Conservation (phyloP, 2,888 invertebrate genomes). For the Colostygia pectinataria region DNA sequence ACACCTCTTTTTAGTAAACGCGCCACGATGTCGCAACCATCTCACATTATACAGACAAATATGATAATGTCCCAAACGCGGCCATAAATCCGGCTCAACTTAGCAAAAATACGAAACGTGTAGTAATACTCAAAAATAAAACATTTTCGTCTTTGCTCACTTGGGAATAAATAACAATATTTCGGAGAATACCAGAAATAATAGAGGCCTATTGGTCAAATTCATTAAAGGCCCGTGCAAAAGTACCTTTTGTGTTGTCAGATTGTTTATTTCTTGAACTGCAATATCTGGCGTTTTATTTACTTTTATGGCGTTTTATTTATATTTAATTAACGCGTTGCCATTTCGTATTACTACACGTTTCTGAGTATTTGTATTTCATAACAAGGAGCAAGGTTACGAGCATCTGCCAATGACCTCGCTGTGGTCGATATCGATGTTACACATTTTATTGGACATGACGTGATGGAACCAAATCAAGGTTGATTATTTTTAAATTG, state of each 20-base stretch:
- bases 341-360: slow-evolving; percentile 2
- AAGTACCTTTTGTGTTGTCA: no score
- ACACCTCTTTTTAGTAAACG: slow-evolving; percentile 19
- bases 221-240: no score
- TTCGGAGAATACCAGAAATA: no score
- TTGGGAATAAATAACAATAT: no score
- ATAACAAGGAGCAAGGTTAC: slow-evolving; percentile 30
- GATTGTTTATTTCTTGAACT: no score
- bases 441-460: neutral
- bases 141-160: no score
- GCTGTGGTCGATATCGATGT: slow-evolving; percentile 2
- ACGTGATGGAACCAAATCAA: slow-evolving; percentile 1
- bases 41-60: slow-evolving; percentile 27
- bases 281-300: no score
- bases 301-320: no score
- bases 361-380: slow-evolving; percentile 13
- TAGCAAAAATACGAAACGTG: slow-evolving; percentile 6
- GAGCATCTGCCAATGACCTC: slow-evolving; percentile 28
- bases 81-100: slow-evolving; percentile 27
- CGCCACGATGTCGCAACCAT: slow-evolving; percentile 24
- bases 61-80: slow-evolving; percentile 33
- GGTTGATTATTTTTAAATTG: neutral
- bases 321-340: no score
- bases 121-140: no score
- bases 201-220: no score